Conservation (phyloP, 2,888 invertebrate species). For the Ernsta delagoae region DNA sequence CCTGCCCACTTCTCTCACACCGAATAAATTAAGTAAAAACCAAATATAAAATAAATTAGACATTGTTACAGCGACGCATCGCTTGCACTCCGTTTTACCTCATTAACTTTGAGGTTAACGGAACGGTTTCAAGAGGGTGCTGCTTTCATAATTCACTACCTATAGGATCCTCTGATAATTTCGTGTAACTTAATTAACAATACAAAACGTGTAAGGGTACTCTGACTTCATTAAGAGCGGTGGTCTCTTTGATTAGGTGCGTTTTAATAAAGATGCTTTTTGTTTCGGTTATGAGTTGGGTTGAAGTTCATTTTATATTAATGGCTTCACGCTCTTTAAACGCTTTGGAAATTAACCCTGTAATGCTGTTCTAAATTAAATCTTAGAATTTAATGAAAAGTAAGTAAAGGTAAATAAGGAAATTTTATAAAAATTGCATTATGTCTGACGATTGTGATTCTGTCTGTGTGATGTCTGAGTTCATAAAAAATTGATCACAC, state of each 20-base stretch:
- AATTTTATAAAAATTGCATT: too few species aligned
- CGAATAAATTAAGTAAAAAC: constrained; percentile 82
- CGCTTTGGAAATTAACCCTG: not conserved
- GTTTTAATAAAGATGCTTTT: not conserved
- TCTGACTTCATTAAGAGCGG: constrained; percentile 15
- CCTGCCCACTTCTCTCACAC: constrained; percentile 77
- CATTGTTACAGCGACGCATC: constrained; percentile 47
- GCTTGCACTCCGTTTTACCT: constrained; percentile 51
- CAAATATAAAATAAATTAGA: constrained; percentile 79
- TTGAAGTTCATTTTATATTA: not conserved
- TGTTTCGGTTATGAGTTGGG: not conserved
- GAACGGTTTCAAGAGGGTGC: constrained; percentile 51
- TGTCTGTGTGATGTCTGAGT: too few species aligned
- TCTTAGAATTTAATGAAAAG: too few species aligned
- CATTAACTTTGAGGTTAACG: constrained; percentile 61
- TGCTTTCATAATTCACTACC: constrained; percentile 41
- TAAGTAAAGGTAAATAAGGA: too few species aligned
- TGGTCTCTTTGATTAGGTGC: constrained; percentile 4
- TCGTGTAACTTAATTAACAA: constrained; percentile 33
- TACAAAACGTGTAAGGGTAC: constrained; percentile 25
- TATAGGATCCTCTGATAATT: constrained; percentile 33
- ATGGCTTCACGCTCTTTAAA: too few species aligned
- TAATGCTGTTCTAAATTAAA: not conserved
- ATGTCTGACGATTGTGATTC: too few species aligned
- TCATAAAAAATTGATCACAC: too few species aligned